These are phyloP conservation scores for Sycophaga agraensis DNA, from an alignment of 1,140 invertebrate genomes.

Conservation along the genomic window DNA sequence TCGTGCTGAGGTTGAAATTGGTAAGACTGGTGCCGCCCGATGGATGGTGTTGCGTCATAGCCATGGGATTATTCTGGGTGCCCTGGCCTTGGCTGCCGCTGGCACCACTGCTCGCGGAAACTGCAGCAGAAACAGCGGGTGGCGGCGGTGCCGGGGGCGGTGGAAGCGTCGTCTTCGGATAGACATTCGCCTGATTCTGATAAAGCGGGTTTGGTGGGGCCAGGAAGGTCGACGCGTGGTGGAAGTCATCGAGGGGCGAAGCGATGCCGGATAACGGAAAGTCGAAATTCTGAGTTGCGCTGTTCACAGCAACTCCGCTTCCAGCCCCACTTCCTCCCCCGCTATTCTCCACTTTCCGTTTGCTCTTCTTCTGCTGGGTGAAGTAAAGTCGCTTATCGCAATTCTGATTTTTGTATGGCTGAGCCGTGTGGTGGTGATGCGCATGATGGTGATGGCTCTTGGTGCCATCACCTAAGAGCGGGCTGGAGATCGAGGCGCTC, in stretches of 20 bases:
- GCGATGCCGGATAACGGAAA: conserved; percentile 48
- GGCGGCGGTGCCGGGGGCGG: conserved; percentile 39
- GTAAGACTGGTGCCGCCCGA: conserved; percentile 62
- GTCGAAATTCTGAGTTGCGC: conserved; percentile 44
- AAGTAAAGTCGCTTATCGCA: conserved; percentile 45
- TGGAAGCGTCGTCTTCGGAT: conserved; percentile 42
- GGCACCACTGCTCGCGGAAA: conserved; percentile 6
- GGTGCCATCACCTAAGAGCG: conserved; percentile 29
- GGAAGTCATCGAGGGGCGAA: conserved; percentile 52
- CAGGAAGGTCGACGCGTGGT: conserved; percentile 44
- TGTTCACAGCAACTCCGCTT: neutral
- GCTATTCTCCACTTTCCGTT: conserved; percentile 42
- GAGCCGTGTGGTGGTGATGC: conserved; percentile 32
- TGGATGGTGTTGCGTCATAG: conserved; percentile 53
- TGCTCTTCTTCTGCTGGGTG: conserved; percentile 47
- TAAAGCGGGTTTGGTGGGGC: conserved; percentile 46
- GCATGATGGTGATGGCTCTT: conserved; percentile 43
- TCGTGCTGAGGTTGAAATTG: conserved; percentile 70
- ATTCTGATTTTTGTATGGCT: conserved; percentile 39
- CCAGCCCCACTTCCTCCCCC: neutral
- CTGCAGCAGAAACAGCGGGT: neutral
- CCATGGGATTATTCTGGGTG: conserved; percentile 40
- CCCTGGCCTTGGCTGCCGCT: neutral
- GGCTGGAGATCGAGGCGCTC: conserved; percentile 37
- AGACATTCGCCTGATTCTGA: conserved; percentile 51